Conservation (phyloP, 2,113 vertebrate genomes). For the Isichthys henryi region DNA sequence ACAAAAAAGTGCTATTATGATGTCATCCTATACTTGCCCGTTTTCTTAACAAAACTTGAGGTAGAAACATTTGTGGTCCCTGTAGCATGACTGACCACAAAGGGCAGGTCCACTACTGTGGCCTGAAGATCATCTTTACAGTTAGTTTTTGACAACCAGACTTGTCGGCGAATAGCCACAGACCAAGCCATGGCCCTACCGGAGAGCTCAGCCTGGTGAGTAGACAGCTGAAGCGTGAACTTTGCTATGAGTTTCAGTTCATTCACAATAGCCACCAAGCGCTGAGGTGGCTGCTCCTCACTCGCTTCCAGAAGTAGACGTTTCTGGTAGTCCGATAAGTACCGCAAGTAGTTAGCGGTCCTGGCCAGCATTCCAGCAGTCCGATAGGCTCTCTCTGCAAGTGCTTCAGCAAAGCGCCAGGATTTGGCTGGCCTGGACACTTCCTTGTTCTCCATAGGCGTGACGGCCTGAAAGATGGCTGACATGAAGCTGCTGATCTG, state of each 20-base stretch:
- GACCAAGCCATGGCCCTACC: background rate
- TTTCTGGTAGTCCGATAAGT: constrained; percentile 4
- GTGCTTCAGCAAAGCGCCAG: background rate
- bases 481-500: background rate
- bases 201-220: constrained; percentile 3
- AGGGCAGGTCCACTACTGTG: background rate
- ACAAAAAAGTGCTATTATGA: background rate
- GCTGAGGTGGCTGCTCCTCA: background rate
- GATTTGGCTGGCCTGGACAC: background rate
- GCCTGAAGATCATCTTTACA: background rate
- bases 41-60: background rate
- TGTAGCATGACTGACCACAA: background rate
- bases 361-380: background rate
- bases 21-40: background rate
- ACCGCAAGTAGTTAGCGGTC: background rate
- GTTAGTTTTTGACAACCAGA: background rate
- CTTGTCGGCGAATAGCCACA: background rate
- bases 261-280: background rate
- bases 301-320: background rate
- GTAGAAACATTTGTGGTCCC: background rate
- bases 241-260: background rate
- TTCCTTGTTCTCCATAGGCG: background rate
- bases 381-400: background rate
- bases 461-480: background rate
- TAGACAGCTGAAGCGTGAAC: background rate